These are phyloP conservation scores for Coelinius sp. DNA, from an alignment of 2,888 invertebrate species.

Conservation along the genomic window DNA sequence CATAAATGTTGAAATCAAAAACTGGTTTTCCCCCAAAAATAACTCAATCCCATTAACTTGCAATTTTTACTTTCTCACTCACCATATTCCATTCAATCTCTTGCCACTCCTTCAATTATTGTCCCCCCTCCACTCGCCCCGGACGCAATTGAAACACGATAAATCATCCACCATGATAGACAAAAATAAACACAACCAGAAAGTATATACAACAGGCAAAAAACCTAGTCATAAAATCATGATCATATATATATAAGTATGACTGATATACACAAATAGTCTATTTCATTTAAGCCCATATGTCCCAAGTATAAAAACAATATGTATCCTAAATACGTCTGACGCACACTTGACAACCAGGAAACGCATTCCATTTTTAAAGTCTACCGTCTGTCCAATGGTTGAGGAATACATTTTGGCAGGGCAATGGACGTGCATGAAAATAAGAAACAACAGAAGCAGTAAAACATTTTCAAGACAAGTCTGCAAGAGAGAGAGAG, in stretches of 20 bases:
- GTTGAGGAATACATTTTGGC: slow-evolving; percentile 30
- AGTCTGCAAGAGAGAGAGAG: slow-evolving; percentile 1
- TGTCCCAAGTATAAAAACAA: slow-evolving; percentile 26
- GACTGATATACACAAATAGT: neutral
- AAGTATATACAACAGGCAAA: too few relatives aligned
- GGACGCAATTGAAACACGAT: neutral
- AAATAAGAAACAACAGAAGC: slow-evolving; percentile 36
- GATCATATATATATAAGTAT: neutral
- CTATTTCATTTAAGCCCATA: neutral
- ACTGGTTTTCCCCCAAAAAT: neutral
- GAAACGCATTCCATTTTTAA: slow-evolving; percentile 41
- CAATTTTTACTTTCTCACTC: neutral
- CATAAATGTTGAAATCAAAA: neutral
- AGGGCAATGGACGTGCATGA: slow-evolving; percentile 17
- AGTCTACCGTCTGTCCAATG: slow-evolving; percentile 32
- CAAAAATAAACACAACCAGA: too few relatives aligned
- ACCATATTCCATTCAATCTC: neutral
- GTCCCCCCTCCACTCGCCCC: neutral
- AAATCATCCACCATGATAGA: too few relatives aligned
- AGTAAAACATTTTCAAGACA: slow-evolving; percentile 16
- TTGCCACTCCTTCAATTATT: neutral
- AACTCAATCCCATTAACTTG: neutral
- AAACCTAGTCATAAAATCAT: neutral
- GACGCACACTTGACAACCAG: slow-evolving; percentile 48
- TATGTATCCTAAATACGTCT: slow-evolving; percentile 36